phyloP scores from a whole-genome alignment of 2,888 invertebrate species.

The Eilema griseolum region DNA sequence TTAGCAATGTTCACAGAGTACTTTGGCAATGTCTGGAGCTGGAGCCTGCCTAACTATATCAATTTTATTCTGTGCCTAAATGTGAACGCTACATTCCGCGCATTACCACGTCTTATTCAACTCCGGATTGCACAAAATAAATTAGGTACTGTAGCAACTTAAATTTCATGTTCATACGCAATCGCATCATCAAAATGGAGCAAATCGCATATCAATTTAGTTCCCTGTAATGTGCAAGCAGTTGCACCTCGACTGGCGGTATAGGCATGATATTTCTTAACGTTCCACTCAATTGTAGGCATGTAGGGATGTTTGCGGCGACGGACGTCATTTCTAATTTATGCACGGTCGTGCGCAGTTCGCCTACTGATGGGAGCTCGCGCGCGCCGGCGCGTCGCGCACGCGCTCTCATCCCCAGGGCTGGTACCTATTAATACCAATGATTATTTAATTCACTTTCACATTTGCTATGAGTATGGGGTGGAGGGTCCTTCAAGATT shows the following conservation, averaged over 20 bases:
- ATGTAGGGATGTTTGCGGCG: constrained; percentile 44
- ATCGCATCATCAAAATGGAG: constrained; percentile 19
- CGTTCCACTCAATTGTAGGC: constrained; percentile 34
- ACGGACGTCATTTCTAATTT: constrained; percentile 73
- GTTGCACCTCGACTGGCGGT: constrained; percentile 21
- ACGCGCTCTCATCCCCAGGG: constrained; percentile 48
- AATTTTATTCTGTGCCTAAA: not conserved
- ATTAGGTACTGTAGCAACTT: constrained; percentile 17
- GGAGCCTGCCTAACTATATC: not conserved
- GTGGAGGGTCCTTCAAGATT: too few relatives aligned
- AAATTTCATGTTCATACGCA: constrained; percentile 19
- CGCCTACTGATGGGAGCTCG: constrained; percentile 63
- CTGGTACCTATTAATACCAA: constrained; percentile 20
- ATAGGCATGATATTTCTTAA: constrained; percentile 36
- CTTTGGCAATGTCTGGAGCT: not conserved
- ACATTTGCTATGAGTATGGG: too few relatives aligned
- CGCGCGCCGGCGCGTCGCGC: constrained; percentile 38
- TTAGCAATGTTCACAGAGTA: too few relatives aligned
- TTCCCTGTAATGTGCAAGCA: constrained; percentile 24
- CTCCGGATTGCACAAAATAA: constrained; percentile 16
- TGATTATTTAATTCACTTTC: not conserved
- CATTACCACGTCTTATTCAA: not conserved
- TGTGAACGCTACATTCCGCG: not conserved
- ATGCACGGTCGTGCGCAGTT: constrained; percentile 75
- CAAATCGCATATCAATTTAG: constrained; percentile 25